phyloP scores from a whole-genome alignment of 2,888 invertebrate species.

The Choristoneura rosaceana region DNA sequence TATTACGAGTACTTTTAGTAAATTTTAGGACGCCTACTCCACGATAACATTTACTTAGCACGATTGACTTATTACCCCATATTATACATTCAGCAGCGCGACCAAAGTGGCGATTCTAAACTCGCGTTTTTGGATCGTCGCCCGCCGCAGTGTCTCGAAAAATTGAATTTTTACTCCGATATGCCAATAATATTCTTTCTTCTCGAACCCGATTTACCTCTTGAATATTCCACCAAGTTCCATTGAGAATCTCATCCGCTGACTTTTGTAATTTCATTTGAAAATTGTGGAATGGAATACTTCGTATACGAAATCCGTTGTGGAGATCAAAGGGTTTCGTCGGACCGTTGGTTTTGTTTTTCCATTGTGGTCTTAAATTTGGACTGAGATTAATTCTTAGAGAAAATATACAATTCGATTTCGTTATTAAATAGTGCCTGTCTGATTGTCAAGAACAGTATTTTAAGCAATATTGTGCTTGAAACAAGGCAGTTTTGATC shows the following conservation, averaged over 20 bases:
- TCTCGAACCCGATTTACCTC: constrained; percentile 24
- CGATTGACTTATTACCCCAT: constrained; percentile 8
- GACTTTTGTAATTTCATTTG: constrained; percentile 36
- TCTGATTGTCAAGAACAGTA: not conserved
- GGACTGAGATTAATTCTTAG: constrained; percentile 12
- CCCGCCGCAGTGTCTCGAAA: constrained; percentile 44
- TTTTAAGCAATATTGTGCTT: not conserved
- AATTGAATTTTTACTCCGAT: constrained; percentile 46
- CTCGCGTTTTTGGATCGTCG: constrained; percentile 42
- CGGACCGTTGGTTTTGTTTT: constrained; percentile 23
- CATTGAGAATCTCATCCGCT: constrained; percentile 31
- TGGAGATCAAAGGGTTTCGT: constrained; percentile 32
- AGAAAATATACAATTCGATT: constrained; percentile 5
- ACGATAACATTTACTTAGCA: not conserved
- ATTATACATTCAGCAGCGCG: constrained; percentile 16
- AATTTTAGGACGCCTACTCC: not conserved
- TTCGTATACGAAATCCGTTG: constrained; percentile 25
- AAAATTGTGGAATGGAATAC: constrained; percentile 32
- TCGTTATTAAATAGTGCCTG: constrained; percentile 2
- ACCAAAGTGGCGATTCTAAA: constrained; percentile 27
- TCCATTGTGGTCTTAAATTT: constrained; percentile 19
- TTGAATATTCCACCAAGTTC: constrained; percentile 30
- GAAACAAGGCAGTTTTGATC: not conserved
- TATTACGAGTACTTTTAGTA: too few relatives aligned
- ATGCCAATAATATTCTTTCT: constrained; percentile 40